A percentile compares a stretch with the other conserved stretches of the same genome.
These are phyloP conservation scores for Tympanoctomys barrerae DNA, from an alignment of 2,797 vertebrate genomes.

Conservation along the genomic window DNA sequence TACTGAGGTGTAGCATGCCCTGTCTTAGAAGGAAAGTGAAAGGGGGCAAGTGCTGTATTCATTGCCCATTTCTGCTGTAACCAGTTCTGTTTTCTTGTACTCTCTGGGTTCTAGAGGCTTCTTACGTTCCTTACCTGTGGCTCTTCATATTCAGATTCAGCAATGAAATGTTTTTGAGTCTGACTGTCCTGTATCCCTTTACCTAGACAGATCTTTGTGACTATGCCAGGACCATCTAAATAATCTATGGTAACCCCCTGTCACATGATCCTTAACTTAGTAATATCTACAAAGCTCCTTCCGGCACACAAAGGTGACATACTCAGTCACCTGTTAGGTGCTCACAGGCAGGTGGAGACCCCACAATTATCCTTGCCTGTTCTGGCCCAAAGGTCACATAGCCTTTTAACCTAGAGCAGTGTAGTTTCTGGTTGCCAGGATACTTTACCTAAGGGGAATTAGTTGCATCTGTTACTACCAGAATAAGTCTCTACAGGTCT, in stretches of 20 bases:
- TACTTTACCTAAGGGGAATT: not conserved
- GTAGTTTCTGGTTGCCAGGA: not conserved
- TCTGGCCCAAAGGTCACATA: not conserved
- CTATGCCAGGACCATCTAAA: not conserved
- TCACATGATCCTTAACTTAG: not conserved
- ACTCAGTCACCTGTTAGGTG: not conserved
- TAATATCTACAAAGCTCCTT: not conserved
- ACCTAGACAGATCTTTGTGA: not conserved
- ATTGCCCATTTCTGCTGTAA: not conserved
- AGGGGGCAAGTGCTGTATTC: not conserved
- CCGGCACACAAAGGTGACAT: not conserved
- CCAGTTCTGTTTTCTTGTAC: not conserved
- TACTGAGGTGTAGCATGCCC: not conserved
- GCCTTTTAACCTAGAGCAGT: not conserved
- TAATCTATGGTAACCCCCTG: not conserved
- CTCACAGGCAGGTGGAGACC: not conserved
- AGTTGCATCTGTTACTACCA: not conserved
- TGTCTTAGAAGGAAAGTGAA: not conserved
- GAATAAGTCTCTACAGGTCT: slow-evolving; percentile 44
- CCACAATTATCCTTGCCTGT: not conserved
- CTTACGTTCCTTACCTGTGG: not conserved
- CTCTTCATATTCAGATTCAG: not conserved
- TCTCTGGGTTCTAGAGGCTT: not conserved
- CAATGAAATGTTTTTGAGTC: not conserved
- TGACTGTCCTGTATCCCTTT: not conserved